Evolutionary conservation across 2,797 vertebrate species (phyloP), one percentile per base, ranked within the genome.

Genomic region (Sebastes minor): DNA sequence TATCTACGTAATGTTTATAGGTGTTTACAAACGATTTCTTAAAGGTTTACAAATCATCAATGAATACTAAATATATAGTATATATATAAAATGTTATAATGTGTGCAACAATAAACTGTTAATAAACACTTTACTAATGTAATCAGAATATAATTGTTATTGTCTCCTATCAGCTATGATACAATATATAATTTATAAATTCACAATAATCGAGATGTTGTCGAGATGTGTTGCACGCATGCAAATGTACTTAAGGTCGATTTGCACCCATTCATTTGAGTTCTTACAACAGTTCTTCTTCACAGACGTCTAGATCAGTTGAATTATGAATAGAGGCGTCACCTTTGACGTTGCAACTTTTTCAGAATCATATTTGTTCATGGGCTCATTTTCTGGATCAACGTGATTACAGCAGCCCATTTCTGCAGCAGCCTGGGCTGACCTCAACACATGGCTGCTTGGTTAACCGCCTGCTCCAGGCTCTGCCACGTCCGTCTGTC

Each of bases 371-470:
- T 66, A 64, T 56, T 60, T 64, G 71, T 23, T 27, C 14, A 8
- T 5, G 55, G 61, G 13, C 57, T 35, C 6, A 23, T 67, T 78
- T 57, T 80, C 49, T 55, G 75, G 60, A 68, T 77, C 62, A 65
- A 32, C 14, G 10, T 42, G 62, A 75, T 73, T 70, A 75, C 2
- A 61, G 62, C 73, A 14, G 82, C 70, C 16, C 32, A 64, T n/a
- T 33, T 61, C 59, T 38, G 28, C 61, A n/a, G 75, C 23, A 8
- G 35, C 67, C 71, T 56, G 16, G n/a, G 4, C 38, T 71, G 75
- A 78, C 59, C 74, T 64, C 22, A 8, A 18, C 66, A 61, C 56
- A 55, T 42, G 67, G 63, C 61, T 23, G 52, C 52, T 55, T 5
- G 52, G 52, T 55, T 55, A 22, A 55, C 52, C 10, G 18, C 52